Base-by-base conservation (phyloP, 2,113 vertebrate species). In the Oryzias curvinotus region DNA sequence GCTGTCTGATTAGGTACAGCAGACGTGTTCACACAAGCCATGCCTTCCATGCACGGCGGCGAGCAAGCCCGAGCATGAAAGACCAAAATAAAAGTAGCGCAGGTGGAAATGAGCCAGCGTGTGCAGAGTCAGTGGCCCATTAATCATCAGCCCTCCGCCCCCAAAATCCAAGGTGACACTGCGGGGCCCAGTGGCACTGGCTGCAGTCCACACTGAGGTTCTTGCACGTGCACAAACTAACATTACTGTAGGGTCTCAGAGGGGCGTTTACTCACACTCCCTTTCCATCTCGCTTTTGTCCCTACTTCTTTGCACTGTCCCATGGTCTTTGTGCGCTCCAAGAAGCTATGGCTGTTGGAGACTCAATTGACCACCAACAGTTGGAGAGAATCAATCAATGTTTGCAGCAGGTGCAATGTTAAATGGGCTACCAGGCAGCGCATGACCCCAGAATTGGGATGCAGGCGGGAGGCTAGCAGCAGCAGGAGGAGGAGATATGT, bases 151-250 rank as follows among this genome's bases (percentile, higher is more conserved):
- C 53, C 63, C 75, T 71, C 50, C 36, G 4, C 26, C 60, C 61
- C 75, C 52, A 64, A 83, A 88, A 84, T 71, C 61, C 81, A 84
- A 85, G 84, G 84, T 84, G 83, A 84, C 79, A 76, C 64, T 49
- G 52, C 12, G 0, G 46, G 60, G 55, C 53, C 55, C 28, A 41
- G 58, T 52, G 36, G 57, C 58, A 30, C 30, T 14, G 56, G 63
- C 52, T 55, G 65, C 48, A 26, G 59, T 57, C 71, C 17, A 1
- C 30, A 25, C 65, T 15, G 41, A 71, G 75, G 69, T 50, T 64
- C 55, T 71, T 62, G 66, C 74, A 70, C 43, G 4, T 62, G 75
- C 15, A 5, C 44, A 48, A 44, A 70, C 57, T 78, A 78, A 83
- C 75, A 74, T 76, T 85, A 84, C 75, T 73, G 59, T 63, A 46